Evolutionary conservation across 2,888 invertebrate genomes (phyloP).

Genomic region (Cosmopolites sordidus): DNA sequence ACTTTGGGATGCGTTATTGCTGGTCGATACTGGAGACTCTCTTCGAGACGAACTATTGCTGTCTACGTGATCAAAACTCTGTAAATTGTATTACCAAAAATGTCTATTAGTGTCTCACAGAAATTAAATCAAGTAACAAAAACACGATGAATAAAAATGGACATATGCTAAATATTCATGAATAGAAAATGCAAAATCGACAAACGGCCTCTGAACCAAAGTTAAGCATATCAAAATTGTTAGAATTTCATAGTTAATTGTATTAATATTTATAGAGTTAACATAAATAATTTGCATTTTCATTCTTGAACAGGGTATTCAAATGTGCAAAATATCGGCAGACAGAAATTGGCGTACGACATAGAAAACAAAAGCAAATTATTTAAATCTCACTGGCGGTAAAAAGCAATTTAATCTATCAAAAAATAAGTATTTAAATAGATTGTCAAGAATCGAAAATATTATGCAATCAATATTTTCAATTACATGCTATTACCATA

Average conservation of each 20-base stretch:
- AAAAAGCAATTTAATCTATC: not conserved
- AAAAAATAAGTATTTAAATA: too few species aligned
- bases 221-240: too few species aligned
- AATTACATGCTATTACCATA: too few species aligned
- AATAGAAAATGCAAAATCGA: constrained; percentile 4
- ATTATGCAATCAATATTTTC: too few species aligned
- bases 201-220: too few species aligned
- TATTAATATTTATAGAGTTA: too few species aligned
- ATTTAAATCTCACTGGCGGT: constrained; percentile 18
- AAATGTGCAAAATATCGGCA: constrained; percentile 8
- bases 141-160: constrained; percentile 4
- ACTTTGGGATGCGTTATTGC: constrained; percentile 32
- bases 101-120: not conserved
- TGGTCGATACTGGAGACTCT: constrained; percentile 44
- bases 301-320: not conserved
- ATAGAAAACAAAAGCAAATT: constrained; percentile 23
- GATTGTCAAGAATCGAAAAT: too few species aligned
- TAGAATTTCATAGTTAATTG: too few species aligned
- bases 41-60: constrained; percentile 45
- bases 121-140: not conserved
- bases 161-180: not conserved
- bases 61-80: constrained; percentile 65
- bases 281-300: constrained; percentile 10
- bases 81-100: too few species aligned
- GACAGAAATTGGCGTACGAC: constrained; percentile 18